Evolutionary conservation across 2,113 vertebrate species (phyloP), one percentile per base, ranked within the genome.

Genomic region (Camarhynchus parvulus): DNA sequence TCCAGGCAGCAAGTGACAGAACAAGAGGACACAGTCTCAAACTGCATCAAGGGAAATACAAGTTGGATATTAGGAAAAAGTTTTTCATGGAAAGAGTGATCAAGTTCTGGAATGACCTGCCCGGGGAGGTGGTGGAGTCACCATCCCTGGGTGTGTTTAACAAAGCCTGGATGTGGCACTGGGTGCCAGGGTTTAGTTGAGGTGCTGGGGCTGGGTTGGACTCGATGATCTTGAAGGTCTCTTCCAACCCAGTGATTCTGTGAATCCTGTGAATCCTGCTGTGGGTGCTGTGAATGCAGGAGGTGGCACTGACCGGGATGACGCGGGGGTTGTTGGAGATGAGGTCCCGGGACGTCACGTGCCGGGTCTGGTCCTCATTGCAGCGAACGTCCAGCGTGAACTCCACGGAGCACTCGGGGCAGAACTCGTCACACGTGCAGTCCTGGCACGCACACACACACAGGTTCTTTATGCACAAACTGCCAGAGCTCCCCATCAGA

Each of bases 341-440:
- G 84, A 99, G 98, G 83, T 99, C 99, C 0, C 99, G 98, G 3
- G 99, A 99, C 0, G 99, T 99, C 64, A 99, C 99, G 0, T 99
- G 99, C 8, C 99, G 99, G 0, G 99, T 99, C 98, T 99, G 99
- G 96, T 99, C 99, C 64, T 99, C 99, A 0, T 99, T 99, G 76
- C 99, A 99, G 21, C 99, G 98, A 15, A 99, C 99, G 0, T 99
- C 99, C 3, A 99, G 97, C 0, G 99, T 99, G 96, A 99, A 98
- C 96, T 99, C 99, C 68, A 99, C 99, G 0, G 99, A 99, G 91
- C 99, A 99, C 89, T 99, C 99, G 0, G 99, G 98, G 83, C 99
- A 99, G 97, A 99, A 99, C 83, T 99, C 99, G 13, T 99, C 99
- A 69, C 99, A 99, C 0, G 99, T 99, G 73, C 99, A 99, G 96